A percentile compares a stretch with the other conserved stretches of the same genome.
phyloP scores from a whole-genome alignment of 2,113 vertebrate genomes.

The Riparia riparia region DNA sequence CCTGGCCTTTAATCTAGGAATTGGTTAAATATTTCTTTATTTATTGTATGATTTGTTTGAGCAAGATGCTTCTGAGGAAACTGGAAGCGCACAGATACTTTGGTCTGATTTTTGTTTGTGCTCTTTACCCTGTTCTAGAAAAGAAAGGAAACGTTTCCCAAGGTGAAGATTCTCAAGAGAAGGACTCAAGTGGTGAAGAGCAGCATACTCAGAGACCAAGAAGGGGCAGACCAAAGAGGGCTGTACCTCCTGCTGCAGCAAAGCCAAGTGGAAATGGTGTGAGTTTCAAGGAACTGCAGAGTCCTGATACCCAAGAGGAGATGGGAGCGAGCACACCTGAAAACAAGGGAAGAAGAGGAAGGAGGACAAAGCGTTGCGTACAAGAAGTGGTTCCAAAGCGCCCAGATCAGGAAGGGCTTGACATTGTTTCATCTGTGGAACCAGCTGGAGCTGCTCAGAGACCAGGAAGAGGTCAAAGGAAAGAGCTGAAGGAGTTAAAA shows the following conservation, averaged over 20 bases:
- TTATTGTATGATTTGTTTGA: neutral
- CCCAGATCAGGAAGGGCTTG: neutral
- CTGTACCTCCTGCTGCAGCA: neutral
- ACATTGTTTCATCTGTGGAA: neutral
- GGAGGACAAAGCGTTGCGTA: fast-evolving
- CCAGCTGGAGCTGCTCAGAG: neutral
- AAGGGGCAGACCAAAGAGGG: neutral
- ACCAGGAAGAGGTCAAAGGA: conserved; percentile 1
- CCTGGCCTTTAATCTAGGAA: neutral
- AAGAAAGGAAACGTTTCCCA: neutral
- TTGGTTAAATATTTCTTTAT: neutral
- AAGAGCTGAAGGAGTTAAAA: neutral
- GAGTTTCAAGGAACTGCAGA: neutral
- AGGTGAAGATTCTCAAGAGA: neutral
- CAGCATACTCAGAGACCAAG: neutral
- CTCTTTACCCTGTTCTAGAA: neutral
- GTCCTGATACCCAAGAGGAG: neutral
- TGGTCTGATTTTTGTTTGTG: neutral
- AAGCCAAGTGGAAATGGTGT: neutral
- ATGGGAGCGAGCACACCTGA: neutral
- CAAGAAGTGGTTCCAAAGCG: neutral
- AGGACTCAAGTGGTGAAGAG: neutral
- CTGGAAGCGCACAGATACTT: neutral
- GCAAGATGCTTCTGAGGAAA: neutral
- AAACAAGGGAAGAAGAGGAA: neutral